Conservation (phyloP, 2,888 invertebrate genomes). For the Monochamus alternatus region DNA sequence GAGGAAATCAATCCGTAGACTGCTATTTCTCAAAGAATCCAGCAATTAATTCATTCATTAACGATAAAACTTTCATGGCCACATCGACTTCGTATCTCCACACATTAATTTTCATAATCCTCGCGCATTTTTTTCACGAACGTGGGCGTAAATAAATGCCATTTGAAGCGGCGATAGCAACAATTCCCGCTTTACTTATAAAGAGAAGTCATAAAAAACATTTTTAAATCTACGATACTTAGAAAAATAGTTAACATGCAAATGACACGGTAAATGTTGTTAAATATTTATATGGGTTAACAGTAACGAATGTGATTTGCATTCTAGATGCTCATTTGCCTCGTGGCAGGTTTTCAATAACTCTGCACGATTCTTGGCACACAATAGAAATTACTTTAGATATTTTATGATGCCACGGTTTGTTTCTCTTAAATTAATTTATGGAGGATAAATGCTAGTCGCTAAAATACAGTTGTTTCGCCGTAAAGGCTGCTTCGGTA, state of each 20-base stretch:
- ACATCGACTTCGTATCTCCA: conserved; percentile 5
- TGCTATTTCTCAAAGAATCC: neutral
- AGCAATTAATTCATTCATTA: conserved; percentile 15
- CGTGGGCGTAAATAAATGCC: conserved; percentile 35
- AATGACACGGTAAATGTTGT: conserved; percentile 40
- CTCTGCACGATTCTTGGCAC: conserved; percentile 14
- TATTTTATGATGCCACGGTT: no score
- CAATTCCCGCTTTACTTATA: conserved; percentile 26
- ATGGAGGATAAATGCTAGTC: no score
- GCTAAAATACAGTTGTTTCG: no score
- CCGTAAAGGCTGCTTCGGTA: no score
- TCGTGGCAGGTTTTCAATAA: conserved; percentile 35
- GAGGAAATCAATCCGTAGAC: neutral
- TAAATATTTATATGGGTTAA: conserved; percentile 49
- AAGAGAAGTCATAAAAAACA: conserved; percentile 18
- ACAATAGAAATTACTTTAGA: neutral
- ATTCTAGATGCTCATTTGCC: conserved; percentile 39
- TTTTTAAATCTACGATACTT: conserved; percentile 25
- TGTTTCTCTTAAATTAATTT: no score
- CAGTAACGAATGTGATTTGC: conserved; percentile 37
- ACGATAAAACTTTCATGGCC: conserved; percentile 5
- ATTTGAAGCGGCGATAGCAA: conserved; percentile 10
- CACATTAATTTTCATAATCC: conserved; percentile 7
- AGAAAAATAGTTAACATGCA: conserved; percentile 45
- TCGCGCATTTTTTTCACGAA: conserved; percentile 22